Evolutionary conservation across 2,113 vertebrate species (phyloP), one percentile per base, ranked within the genome.

Genomic region (Pyxicephalus adspersus): DNA sequence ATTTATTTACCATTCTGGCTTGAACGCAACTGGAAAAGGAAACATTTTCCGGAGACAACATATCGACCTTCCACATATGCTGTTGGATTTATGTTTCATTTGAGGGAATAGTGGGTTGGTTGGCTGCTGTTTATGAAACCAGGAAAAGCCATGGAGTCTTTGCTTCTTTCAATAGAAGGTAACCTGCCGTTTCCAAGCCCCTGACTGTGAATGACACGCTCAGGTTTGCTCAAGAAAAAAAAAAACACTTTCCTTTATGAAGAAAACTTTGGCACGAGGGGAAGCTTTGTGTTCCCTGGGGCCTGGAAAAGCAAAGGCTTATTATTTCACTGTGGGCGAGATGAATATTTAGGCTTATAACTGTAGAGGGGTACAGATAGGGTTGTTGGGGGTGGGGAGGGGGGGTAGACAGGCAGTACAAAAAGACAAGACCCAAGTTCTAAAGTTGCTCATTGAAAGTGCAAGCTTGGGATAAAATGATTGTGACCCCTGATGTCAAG

Each of bases 261-360:
- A 70, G 77, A 79, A 79, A 79, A 79, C 77, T 45, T 79, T 79
- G 77, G 77, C 77, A 79, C 52, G 55, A 70, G 52, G 65, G 65
- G 22, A 38, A 70, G 38, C 34, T 28, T 72, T 71, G 19, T 61
- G 66, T 34, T 71, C 77, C 77, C 77, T 18, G 38, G 77, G 77
- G 66, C 77, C 25, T 71, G 66, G 66, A 80, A 71, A 80, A 71
- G 66, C 55, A 80, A 80, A 71, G 66, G 51, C 65, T 80, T 80
- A 80, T 80, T 80, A 80, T 80, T 80, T 80, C 38, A 80, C 66
- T 80, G 77, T 80, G 71, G 77, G 66, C 66, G 66, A 71, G 77
- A 61, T 34, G 66, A 66, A 80, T 80, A 63, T 71, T 80, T 80
- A 38, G 71, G 77, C 77, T 71, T 55, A 54, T 61, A 79, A 80